Evolutionary conservation across 2,797 vertebrate genomes (phyloP), one percentile per base, ranked within the genome.

Genomic region (Crocodylus rhombifer): DNA sequence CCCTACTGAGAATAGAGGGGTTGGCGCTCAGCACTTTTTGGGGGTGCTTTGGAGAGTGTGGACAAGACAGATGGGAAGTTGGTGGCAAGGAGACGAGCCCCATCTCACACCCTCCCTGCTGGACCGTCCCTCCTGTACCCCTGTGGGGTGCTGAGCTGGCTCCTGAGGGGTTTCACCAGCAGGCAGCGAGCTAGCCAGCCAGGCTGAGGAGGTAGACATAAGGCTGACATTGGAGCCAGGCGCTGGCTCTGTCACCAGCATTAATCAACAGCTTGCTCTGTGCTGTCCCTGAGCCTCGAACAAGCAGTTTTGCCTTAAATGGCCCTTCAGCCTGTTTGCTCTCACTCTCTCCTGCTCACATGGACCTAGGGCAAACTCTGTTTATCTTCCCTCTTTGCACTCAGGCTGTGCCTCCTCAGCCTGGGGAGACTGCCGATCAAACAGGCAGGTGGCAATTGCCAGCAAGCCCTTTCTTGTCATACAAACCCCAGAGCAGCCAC

Each of bases 211-310:
- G 20, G 33, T 69, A 36, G 30, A 69, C 36, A 30, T 33, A 2
- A 15, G 10, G 33, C 30, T 36, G 30, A 12, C 33, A 11, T 71
- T 21, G 87, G 33, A 84, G 73, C 75, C 84, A 89, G 87, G 90
- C 84, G 90, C 84, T 63, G 77, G 16, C 71, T 91, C 89, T 81
- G 60, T 89, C 87, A 10, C 9, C 42, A 51, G 81, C 87, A 36
- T 82, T 36, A 14, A 67, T 55, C 82, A 67, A 1, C 69, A 7
- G 1, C 7, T 60, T 78, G 64, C 23, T 11, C 61, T 80, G 73
- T 80, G 36, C 67, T 14, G 26, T 63, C 58, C 55, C 8, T 0
- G 69, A 20, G 69, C 80, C 30, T 58, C 42, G 42, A 80, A 77
- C 60, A 78, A 88, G 65, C 36, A 36, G 21, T 73, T 25, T 73